These are phyloP conservation scores for Crocuta crocuta DNA, from an alignment of 2,113 vertebrate genomes.

Conservation along the genomic window DNA sequence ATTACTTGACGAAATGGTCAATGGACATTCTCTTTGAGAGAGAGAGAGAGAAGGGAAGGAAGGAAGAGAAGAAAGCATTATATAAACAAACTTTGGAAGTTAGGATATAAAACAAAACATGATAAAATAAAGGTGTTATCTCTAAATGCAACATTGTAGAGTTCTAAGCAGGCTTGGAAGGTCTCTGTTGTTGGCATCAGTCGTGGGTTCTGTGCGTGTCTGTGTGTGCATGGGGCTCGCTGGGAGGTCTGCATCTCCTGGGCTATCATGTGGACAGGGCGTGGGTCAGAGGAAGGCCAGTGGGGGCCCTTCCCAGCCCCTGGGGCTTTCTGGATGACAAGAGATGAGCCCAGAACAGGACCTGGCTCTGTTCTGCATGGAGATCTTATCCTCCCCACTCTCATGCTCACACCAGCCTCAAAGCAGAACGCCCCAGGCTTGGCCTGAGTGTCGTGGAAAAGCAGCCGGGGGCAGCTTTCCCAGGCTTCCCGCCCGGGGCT, in stretches of 20 bases:
- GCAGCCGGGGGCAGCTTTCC: neutral
- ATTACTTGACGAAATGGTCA: neutral
- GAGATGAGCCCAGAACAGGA: neutral
- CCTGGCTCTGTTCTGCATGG: neutral
- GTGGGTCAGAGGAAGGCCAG: neutral
- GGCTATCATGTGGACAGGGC: neutral
- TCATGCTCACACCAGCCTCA: neutral
- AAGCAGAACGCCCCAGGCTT: neutral
- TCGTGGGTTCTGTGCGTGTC: neutral
- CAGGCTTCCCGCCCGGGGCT: neutral
- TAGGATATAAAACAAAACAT: constrained; percentile 33
- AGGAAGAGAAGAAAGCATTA: neutral
- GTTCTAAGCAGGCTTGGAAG: neutral
- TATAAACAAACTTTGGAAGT: neutral
- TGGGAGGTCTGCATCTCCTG: too few relatives aligned
- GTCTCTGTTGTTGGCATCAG: neutral
- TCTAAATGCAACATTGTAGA: neutral
- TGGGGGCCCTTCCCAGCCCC: neutral
- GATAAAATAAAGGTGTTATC: neutral
- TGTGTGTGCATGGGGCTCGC: neutral
- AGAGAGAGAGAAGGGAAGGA: neutral
- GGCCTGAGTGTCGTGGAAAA: neutral
- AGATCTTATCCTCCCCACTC: neutral
- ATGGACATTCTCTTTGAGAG: neutral
- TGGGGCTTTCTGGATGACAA: neutral